phyloP scores from a whole-genome alignment of 2,113 vertebrate species.

The Candoia aspera region DNA sequence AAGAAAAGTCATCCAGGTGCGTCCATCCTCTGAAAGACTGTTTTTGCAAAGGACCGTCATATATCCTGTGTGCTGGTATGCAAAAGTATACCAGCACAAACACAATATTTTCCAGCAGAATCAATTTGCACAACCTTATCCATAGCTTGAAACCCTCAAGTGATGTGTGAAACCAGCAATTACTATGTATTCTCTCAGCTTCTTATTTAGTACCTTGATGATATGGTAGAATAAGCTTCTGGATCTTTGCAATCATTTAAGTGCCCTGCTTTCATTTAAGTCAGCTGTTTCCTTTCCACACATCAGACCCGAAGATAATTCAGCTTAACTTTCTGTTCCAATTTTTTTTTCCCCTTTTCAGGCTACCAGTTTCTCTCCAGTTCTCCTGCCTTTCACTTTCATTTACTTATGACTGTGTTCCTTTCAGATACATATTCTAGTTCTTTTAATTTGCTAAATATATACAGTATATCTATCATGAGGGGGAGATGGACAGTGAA shows the following conservation, averaged over 20 bases:
- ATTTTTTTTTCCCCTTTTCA: not conserved
- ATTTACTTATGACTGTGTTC: not conserved
- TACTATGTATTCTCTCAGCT: not conserved
- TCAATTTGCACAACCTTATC: not conserved
- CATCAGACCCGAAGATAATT: not conserved
- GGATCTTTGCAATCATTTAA: not conserved
- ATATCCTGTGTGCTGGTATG: not conserved
- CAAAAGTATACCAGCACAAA: no score
- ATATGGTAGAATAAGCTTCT: not conserved
- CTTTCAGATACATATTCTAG: not conserved
- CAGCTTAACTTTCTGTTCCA: not conserved
- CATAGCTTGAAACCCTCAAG: not conserved
- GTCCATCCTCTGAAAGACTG: not conserved
- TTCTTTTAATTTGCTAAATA: not conserved
- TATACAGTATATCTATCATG: no score
- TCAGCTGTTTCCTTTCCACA: not conserved
- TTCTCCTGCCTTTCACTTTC: constrained; percentile 23
- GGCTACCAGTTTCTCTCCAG: not conserved
- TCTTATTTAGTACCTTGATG: not conserved
- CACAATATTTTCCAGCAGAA: not conserved
- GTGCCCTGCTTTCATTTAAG: not conserved
- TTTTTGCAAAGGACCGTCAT: not conserved
- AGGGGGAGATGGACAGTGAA: no score
- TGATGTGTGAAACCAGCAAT: not conserved
- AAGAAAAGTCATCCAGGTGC: not conserved